Percentiles rank a stretch among this genome's conserved stretches.
Evolutionary conservation across 1,140 invertebrate genomes (phyloP).

Genomic region (Rhopalosiphum maidis): DNA sequence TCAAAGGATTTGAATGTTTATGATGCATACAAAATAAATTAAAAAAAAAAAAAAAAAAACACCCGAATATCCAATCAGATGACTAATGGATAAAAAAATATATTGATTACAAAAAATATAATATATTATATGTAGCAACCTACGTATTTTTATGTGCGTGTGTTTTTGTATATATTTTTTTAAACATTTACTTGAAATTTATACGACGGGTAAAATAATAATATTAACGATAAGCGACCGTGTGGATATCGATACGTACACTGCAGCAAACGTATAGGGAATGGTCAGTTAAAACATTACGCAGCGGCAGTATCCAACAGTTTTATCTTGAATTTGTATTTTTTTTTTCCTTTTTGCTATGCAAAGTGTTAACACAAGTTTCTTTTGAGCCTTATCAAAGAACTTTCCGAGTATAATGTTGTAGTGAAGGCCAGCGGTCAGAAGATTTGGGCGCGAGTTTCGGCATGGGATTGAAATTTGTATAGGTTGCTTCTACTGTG

Average conservation of each 20-base stretch:
- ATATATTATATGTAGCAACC: background rate
- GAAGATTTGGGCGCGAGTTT: background rate
- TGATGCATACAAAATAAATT: background rate
- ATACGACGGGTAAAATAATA: background rate
- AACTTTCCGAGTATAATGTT: background rate
- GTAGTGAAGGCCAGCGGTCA: background rate
- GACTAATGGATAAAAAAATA: constrained; percentile 32
- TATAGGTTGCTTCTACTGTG: background rate
- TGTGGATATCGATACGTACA: no score
- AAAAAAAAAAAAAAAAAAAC: background rate
- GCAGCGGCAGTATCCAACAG: background rate
- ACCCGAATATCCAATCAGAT: background rate
- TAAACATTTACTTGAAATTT: background rate
- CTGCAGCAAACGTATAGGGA: no score
- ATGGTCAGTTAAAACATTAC: no score
- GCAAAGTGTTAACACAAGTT: background rate
- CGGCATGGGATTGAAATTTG: background rate
- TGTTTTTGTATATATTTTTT: background rate
- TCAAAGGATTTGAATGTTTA: background rate
- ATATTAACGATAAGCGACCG: background rate
- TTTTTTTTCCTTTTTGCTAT: background rate
- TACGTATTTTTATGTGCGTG: background rate
- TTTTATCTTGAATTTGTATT: background rate
- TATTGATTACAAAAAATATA: background rate
- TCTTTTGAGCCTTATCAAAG: background rate